Conservation (phyloP, 2,113 vertebrate genomes). For the Parus major region DNA sequence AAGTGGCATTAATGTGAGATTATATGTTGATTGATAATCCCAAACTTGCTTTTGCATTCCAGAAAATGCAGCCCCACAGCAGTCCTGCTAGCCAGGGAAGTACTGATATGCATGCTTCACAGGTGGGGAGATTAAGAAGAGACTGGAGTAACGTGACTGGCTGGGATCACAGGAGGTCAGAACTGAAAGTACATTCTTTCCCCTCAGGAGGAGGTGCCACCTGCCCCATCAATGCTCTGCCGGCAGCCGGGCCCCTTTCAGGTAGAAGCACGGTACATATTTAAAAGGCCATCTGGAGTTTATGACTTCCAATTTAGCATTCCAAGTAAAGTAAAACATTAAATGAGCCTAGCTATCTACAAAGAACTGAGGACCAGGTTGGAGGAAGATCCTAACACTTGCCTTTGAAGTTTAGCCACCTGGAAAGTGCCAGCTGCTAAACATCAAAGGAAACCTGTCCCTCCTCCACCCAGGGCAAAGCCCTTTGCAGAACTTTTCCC, state of each 20-base stretch:
- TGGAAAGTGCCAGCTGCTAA: conserved; percentile 32
- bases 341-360: conserved; percentile 46
- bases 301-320: conserved; percentile 58
- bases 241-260: conserved; percentile 28
- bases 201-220: conserved; percentile 27
- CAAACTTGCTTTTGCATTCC: neutral
- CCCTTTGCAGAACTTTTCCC: conserved; percentile 10
- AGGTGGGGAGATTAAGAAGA: conserved; percentile 8
- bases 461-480: conserved; percentile 49
- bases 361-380: conserved; percentile 43
- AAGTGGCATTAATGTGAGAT: neutral
- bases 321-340: conserved; percentile 45
- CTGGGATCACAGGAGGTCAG: conserved; percentile 28
- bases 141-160: neutral
- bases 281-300: conserved; percentile 62
- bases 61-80: neutral
- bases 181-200: conserved; percentile 13
- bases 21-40: neutral
- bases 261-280: conserved; percentile 17
- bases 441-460: conserved; percentile 64
- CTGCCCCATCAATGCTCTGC: conserved; percentile 14
- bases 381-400: conserved; percentile 38
- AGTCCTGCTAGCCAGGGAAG: neutral
- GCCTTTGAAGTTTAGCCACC: conserved; percentile 65
- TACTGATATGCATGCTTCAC: neutral